Conservation (phyloP, 2,888 invertebrate species). For the Euplagia quadripunctaria region DNA sequence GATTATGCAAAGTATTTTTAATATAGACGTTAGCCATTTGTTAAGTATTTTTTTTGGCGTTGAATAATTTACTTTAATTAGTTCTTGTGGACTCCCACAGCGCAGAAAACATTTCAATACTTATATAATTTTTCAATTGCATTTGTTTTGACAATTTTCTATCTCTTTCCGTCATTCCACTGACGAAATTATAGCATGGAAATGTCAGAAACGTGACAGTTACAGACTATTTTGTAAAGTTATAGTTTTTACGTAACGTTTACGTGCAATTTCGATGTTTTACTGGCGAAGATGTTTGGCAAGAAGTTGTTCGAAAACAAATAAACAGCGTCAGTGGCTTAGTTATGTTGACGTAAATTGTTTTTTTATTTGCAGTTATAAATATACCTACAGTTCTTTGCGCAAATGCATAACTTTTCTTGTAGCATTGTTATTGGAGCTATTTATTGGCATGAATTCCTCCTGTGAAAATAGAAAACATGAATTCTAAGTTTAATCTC, state of each 20-base stretch:
- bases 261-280: conserved; percentile 25
- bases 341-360: conserved; percentile 44
- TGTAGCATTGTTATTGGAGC: conserved; percentile 11
- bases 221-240: conserved; percentile 34
- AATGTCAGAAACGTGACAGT: conserved; percentile 36
- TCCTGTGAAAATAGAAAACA: not conserved
- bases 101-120: not conserved
- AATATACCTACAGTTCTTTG: conserved; percentile 30
- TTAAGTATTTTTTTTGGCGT: conserved; percentile 25
- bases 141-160: conserved; percentile 23
- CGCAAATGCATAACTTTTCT: conserved; percentile 29
- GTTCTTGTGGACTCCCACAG: not conserved
- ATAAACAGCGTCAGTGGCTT: conserved; percentile 37
- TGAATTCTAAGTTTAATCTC: not conserved
- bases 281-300: conserved; percentile 48
- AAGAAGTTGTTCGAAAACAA: conserved; percentile 50
- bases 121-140: conserved; percentile 18
- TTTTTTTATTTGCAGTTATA: conserved; percentile 45
- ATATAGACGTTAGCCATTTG: conserved; percentile 45
- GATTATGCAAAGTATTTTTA: conserved; percentile 43
- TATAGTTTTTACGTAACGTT: conserved; percentile 27
- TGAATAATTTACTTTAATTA: conserved; percentile 23
- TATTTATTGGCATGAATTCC: conserved; percentile 10
- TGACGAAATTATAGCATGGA: conserved; percentile 27
- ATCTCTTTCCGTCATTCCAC: conserved; percentile 14